A percentile compares a stretch with the other conserved stretches of the same genome.
Evolutionary conservation across 1,140 invertebrate species (phyloP).

Genomic region (Proales similis): DNA sequence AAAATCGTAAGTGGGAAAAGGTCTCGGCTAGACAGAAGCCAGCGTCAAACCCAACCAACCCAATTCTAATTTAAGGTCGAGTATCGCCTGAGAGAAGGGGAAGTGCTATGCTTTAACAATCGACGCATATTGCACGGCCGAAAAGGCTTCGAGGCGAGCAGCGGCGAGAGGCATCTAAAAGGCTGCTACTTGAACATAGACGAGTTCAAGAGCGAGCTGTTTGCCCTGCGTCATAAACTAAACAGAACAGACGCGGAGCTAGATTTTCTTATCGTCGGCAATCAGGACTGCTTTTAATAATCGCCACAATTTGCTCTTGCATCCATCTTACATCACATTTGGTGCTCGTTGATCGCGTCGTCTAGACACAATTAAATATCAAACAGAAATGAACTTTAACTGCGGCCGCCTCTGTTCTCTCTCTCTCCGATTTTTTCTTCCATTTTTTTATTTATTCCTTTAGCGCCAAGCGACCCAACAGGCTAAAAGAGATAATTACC

Average conservation of each 20-base stretch:
- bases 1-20: constrained; percentile 40
- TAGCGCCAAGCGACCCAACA: too few relatives aligned
- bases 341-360: constrained; percentile 45
- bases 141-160: constrained; percentile 42
- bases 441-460: too few relatives aligned
- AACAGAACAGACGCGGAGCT: constrained; percentile 13
- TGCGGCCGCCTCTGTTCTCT: too few relatives aligned
- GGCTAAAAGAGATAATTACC: too few relatives aligned
- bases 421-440: too few relatives aligned
- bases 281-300: constrained; percentile 27
- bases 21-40: neutral
- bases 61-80: constrained; percentile 40
- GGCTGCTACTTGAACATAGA: constrained; percentile 49
- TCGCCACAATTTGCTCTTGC: neutral
- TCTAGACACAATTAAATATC: neutral
- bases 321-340: neutral
- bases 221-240: constrained; percentile 8
- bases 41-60: neutral
- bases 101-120: constrained; percentile 47
- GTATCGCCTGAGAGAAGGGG: constrained; percentile 43
- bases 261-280: constrained; percentile 12
- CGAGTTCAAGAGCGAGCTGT: constrained; percentile 44
- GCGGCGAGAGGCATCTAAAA: constrained; percentile 44
- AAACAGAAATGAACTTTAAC: too few relatives aligned
- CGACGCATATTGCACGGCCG: constrained; percentile 46